A percentile compares a stretch with the other conserved stretches of the same genome.
Conservation (phyloP, 2,797 vertebrate species). For the Ctenopoma kingsleyae region DNA sequence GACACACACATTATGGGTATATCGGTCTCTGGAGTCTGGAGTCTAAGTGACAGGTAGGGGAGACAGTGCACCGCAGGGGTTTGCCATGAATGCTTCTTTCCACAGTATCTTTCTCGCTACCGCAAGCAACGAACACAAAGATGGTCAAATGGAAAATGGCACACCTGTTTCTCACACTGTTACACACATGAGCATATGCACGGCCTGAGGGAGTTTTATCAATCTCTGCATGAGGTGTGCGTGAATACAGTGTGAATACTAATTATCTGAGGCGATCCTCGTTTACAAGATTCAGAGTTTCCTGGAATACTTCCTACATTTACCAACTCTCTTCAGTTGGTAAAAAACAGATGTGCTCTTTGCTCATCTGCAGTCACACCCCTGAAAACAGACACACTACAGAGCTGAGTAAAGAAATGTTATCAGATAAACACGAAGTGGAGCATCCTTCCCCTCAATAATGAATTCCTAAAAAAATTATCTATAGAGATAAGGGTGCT, state of each 20-base stretch:
- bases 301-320: conserved; percentile 17
- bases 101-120: conserved; percentile 18
- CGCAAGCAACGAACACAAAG: conserved; percentile 57
- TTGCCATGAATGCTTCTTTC: conserved; percentile 4
- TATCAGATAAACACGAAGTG: conserved; percentile 12
- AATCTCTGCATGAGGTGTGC: conserved; percentile 40
- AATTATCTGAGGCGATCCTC: conserved; percentile 50
- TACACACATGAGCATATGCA: conserved; percentile 44
- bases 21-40: conserved; percentile 29
- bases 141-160: conserved; percentile 26
- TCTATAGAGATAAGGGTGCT: not conserved
- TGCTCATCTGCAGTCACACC: conserved; percentile 1
- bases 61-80: conserved; percentile 35
- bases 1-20: conserved; percentile 10
- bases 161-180: conserved; percentile 54
- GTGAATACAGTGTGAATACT: conserved; percentile 61
- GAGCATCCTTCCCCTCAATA: not conserved
- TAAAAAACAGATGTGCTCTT: conserved; percentile 7
- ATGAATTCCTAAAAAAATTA: conserved; percentile 3
- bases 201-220: conserved; percentile 54
- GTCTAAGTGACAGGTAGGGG: conserved; percentile 45
- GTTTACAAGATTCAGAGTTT: conserved; percentile 26
- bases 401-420: not conserved
- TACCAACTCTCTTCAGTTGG: not conserved
- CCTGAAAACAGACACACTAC: not conserved